Evolutionary conservation across 2,888 invertebrate species (phyloP).

Genomic region (Acanthoscelides obtectus): DNA sequence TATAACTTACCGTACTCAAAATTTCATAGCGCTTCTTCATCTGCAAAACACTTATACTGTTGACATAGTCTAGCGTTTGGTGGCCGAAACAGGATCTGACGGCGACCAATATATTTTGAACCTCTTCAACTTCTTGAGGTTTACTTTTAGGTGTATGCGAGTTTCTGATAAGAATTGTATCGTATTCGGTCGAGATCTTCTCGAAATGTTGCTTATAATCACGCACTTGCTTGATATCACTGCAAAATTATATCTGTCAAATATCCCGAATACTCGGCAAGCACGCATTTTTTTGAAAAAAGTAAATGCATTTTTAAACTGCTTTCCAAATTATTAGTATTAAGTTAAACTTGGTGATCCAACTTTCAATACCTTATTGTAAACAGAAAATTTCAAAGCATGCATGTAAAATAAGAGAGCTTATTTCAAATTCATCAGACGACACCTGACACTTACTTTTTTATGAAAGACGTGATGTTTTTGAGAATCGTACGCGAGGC

Average conservation of each 20-base stretch:
- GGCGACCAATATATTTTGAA: constrained; percentile 79
- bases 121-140: constrained; percentile 80
- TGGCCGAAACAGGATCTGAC: constrained; percentile 92
- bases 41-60: constrained; percentile 83
- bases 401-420: neutral
- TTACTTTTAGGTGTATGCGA: constrained; percentile 82
- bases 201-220: constrained; percentile 90
- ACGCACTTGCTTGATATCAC: constrained; percentile 86
- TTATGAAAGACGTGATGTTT: constrained; percentile 84
- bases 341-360: too few relatives aligned
- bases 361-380: neutral
- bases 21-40: constrained; percentile 87
- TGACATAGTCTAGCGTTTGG: constrained; percentile 91
- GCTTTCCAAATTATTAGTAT: too few relatives aligned
- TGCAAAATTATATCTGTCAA: constrained; percentile 48
- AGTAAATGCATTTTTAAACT: too few relatives aligned
- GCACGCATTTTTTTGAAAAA: too few relatives aligned
- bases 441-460: constrained; percentile 60
- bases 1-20: constrained; percentile 70
- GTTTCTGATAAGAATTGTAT: constrained; percentile 78
- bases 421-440: neutral
- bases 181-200: constrained; percentile 88
- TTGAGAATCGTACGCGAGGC: constrained; percentile 86
- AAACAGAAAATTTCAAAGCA: neutral
- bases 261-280: too few relatives aligned